Evolutionary conservation across 2,888 invertebrate genomes (phyloP), one percentile per base, ranked within the genome.

Genomic region (Pristionchus entomophagus): DNA sequence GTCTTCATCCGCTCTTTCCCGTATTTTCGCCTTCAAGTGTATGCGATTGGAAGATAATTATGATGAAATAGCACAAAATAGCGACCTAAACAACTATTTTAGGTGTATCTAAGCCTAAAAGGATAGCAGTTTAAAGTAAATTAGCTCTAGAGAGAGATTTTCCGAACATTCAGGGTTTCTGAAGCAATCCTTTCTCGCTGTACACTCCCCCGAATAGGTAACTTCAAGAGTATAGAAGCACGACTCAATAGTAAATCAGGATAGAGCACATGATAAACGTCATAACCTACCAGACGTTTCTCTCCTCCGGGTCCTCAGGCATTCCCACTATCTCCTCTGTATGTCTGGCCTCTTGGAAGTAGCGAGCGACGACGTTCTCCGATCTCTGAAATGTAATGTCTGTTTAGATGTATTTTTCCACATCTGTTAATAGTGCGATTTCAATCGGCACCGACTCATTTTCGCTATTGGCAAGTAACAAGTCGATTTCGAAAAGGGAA

Each of bases 1-100:
- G 99, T 99, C 95, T 99, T 99, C 97, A 99, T 98, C 96, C 97
- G 94, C 41, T 91, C 91, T 69, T 89, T 89, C 41, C 88, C 89
- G 65, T 89, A 87, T 73, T 87, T 86, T 38, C 87, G 86, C 89
- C 87, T 86, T 19, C 14, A 84, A 73, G 41, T 45, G 19, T n/a
- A n/a, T n/a, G n/a, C n/a, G n/a, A n/a, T n/a, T n/a, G n/a, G n/a
- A n/a, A n/a, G n/a, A n/a, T n/a, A n/a, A n/a, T n/a, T n/a, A n/a
- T n/a, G 29, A 32, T 19, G 17, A n/a, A 32, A 29, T 5, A 69
- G 29, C 22, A 8, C 6, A 10, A 14, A 45, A 10, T 14, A 45
- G 6, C 14, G 45, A 45, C 45, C 14, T 45, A 14, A 45, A 10
- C 59, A 59, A 59, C 22, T 26, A 59, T 12, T 6, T 26, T 26